phyloP scores from a whole-genome alignment of 2,888 invertebrate genomes.

The Eilema griseolum region DNA sequence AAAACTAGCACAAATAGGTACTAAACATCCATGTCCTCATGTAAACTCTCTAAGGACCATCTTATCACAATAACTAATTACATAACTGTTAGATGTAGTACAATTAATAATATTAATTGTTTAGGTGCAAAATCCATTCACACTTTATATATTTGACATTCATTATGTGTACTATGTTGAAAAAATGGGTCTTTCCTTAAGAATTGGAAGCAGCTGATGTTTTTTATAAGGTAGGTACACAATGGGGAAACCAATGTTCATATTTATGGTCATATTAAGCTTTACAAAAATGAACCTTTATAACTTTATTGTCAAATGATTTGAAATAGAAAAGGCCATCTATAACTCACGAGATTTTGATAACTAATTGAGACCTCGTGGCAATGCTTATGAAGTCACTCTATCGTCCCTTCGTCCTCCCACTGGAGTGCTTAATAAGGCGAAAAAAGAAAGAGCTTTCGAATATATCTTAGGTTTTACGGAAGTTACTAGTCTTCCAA shows the following conservation, averaged over 20 bases:
- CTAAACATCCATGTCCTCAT: too few species aligned
- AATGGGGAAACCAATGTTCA: neutral
- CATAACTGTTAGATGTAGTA: neutral
- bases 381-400: neutral
- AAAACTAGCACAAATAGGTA: too few species aligned
- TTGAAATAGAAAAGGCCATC: neutral
- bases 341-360: neutral
- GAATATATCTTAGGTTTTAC: too few species aligned
- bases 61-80: neutral
- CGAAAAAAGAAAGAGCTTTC: too few species aligned
- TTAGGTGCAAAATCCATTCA: neutral
- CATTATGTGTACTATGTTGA: neutral
- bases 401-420: neutral
- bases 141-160: neutral
- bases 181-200: constrained; percentile 7
- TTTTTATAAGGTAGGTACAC: neutral
- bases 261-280: neutral
- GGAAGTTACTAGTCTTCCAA: too few species aligned
- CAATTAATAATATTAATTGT: neutral
- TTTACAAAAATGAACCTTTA: neutral
- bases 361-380: too few species aligned
- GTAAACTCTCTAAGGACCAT: too few species aligned
- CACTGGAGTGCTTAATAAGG: neutral
- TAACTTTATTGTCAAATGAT: neutral
- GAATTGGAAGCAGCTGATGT: neutral